A percentile compares a stretch with the other conserved stretches of the same genome.
These are phyloP conservation scores for Pteruthius melanotis DNA, from an alignment of 2,113 vertebrate species.

Conservation along the genomic window DNA sequence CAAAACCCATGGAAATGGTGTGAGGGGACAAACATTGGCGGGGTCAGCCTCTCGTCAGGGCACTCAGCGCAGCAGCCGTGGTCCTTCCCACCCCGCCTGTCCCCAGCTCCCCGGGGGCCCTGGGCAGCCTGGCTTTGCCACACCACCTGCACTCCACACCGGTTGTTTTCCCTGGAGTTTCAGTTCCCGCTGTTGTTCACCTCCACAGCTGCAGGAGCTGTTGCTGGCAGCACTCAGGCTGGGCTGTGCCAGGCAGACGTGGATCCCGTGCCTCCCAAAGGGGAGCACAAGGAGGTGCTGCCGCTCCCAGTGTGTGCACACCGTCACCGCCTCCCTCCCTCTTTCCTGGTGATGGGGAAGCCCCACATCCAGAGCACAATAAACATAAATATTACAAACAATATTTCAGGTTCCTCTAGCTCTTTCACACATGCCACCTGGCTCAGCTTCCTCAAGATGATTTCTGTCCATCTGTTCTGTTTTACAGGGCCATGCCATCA, in stretches of 20 bases:
- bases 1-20: neutral
- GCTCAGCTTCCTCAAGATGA: neutral
- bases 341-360: neutral
- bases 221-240: neutral
- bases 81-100: neutral
- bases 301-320: too few relatives aligned
- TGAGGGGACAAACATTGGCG: fast-evolving
- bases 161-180: neutral
- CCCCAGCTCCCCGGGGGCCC: fast-evolving
- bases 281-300: neutral
- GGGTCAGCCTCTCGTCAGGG: neutral
- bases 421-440: neutral
- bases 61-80: too few relatives aligned
- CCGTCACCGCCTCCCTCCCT: too few relatives aligned
- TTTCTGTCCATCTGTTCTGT: neutral
- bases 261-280: neutral
- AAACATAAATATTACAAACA: neutral
- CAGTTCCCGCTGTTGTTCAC: neutral
- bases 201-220: neutral
- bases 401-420: neutral
- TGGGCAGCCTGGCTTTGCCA: neutral
- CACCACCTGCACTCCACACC: fast-evolving
- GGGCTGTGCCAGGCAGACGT: fast-evolving
- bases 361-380: neutral
- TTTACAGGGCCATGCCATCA: fast-evolving